Evolutionary conservation across 1,140 invertebrate genomes (phyloP).

Genomic region (Cotesia typhae): DNA sequence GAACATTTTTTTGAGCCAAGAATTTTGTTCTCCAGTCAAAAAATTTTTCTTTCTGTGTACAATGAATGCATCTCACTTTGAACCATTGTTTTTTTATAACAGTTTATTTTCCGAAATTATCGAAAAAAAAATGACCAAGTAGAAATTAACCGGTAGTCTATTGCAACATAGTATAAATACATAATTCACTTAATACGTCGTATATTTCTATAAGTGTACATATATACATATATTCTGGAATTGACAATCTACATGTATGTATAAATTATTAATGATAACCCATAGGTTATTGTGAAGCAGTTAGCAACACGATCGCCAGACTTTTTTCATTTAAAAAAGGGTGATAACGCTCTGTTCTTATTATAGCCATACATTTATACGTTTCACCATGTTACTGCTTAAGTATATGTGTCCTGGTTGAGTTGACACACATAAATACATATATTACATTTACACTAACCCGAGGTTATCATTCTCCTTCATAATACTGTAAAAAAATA

Average conservation of each 20-base stretch:
- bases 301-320: constrained; percentile 49
- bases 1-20: no score
- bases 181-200: neutral
- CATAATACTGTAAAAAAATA: neutral
- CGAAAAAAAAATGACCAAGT: no score
- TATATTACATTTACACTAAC: neutral
- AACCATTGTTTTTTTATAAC: no score
- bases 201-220: no score
- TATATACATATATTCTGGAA: no score
- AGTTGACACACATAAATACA: neutral
- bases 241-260: no score
- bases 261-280: constrained; percentile 39
- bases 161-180: constrained; percentile 23
- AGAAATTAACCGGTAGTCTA: neutral
- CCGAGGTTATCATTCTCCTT: no score
- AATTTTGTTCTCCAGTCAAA: no score
- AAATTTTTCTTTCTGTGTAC: no score
- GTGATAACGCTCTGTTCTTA: constrained; percentile 42
- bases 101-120: no score
- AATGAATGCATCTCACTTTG: no score
- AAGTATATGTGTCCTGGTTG: neutral
- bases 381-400: constrained; percentile 18
- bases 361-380: constrained; percentile 7
- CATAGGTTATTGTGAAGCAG: constrained; percentile 36
- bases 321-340: constrained; percentile 40